A percentile compares a stretch with the other conserved stretches of the same genome.
phyloP scores from a whole-genome alignment of 2,888 invertebrate species.

The Ophion ventricosus region DNA sequence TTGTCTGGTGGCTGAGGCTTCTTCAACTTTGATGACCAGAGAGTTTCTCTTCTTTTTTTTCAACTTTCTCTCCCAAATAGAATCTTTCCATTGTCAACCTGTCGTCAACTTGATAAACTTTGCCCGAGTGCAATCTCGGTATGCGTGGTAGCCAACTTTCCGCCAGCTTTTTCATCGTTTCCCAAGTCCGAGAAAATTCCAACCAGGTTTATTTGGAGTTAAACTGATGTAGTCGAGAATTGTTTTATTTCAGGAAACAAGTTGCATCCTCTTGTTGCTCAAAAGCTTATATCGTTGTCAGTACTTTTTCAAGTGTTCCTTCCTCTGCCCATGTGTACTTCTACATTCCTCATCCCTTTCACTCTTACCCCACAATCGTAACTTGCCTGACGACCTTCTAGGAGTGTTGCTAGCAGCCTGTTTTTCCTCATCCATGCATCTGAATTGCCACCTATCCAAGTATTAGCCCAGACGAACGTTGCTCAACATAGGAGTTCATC shows the following conservation, averaged over 20 bases:
- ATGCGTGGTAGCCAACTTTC: not conserved
- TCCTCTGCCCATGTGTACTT: not conserved
- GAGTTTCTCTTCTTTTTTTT: not conserved
- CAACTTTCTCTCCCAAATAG: not conserved
- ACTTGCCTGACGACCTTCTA: not conserved
- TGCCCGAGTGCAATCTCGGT: conserved; percentile 5
- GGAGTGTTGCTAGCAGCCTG: not conserved
- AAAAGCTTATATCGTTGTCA: no score
- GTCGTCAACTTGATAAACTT: not conserved
- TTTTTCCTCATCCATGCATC: not conserved
- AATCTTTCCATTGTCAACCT: conserved; percentile 12
- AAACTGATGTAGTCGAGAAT: no score
- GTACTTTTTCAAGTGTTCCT: no score
- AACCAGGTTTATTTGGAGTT: conserved; percentile 15
- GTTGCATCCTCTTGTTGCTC: no score
- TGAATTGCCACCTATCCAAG: no score
- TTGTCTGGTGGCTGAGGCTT: not conserved
- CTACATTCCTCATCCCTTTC: not conserved
- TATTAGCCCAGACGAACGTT: no score
- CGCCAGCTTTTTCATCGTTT: not conserved
- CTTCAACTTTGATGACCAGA: conserved; percentile 24
- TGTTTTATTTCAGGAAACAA: no score
- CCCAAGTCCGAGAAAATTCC: not conserved
- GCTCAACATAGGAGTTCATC: no score
- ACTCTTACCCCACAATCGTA: not conserved